Conservation (phyloP, 2,797 vertebrate genomes). For the Glyptemys insculpta region DNA sequence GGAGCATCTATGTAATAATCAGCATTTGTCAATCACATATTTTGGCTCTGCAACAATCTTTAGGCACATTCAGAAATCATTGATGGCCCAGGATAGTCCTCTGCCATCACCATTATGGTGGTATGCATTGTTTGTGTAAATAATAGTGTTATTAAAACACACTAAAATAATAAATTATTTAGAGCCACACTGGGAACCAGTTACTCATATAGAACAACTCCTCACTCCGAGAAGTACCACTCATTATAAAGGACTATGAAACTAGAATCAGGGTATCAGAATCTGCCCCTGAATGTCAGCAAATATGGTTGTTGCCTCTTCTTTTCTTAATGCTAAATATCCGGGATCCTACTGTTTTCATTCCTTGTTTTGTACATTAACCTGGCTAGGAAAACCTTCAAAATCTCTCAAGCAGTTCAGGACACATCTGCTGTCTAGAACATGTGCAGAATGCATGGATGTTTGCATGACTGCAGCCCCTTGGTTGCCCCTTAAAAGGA, state of each 20-base stretch:
- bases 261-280: not conserved
- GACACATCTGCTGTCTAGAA: not conserved
- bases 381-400: accelerated
- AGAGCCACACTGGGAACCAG: not conserved
- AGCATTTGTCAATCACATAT: not conserved
- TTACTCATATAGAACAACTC: too few relatives aligned
- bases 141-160: too few relatives aligned
- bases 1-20: not conserved
- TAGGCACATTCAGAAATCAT: not conserved
- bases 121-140: not conserved
- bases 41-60: not conserved
- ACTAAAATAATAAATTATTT: too few relatives aligned
- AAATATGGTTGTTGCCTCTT: not conserved
- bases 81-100: not conserved
- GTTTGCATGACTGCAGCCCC: not conserved
- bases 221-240: too few relatives aligned
- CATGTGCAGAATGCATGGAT: not conserved
- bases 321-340: not conserved
- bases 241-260: not conserved
- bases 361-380: not conserved
- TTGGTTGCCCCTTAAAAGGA: not conserved
- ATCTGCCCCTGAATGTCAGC: not conserved
- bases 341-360: not conserved
- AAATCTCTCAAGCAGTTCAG: not conserved
- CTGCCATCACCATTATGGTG: not conserved